A percentile compares a stretch with the other conserved stretches of the same genome.
Evolutionary conservation across 2,888 invertebrate genomes (phyloP).

Genomic region (Clitarchus hookeri): DNA sequence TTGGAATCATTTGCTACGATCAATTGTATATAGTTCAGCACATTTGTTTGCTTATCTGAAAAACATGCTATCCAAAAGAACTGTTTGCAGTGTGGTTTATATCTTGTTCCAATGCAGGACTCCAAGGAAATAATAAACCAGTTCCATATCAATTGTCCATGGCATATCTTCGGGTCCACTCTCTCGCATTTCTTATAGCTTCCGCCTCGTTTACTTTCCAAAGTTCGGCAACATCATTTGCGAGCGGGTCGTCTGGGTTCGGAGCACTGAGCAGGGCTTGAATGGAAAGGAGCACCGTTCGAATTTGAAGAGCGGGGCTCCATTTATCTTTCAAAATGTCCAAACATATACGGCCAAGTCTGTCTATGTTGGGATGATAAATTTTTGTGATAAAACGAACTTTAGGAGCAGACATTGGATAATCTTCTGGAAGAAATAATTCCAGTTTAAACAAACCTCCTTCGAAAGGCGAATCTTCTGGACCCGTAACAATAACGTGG

Average conservation of each 20-base stretch:
- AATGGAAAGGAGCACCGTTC: conserved; percentile 97
- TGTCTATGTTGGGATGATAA: conserved; percentile 99
- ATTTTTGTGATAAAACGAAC: conserved; percentile 99
- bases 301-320: conserved; percentile 99
- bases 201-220: conserved; percentile 99
- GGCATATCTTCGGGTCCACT: conserved; percentile 94
- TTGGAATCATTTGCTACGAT: conserved; percentile 31
- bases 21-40: conserved; percentile 27
- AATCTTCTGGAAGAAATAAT: conserved; percentile 98
- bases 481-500: conserved; percentile 95
- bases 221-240: conserved; percentile 98
- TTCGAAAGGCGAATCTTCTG: conserved; percentile 97
- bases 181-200: conserved; percentile 95
- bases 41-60: conserved; percentile 7
- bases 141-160: conserved; percentile 74
- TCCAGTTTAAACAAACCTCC: conserved; percentile 98
- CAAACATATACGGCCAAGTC: conserved; percentile 97
- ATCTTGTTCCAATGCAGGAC: conserved; percentile 32
- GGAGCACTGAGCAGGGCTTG: conserved; percentile 98
- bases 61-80: conserved; percentile 8
- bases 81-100: conserved; percentile 2
- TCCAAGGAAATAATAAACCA: conserved; percentile 23
- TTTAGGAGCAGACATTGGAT: conserved; percentile 99
- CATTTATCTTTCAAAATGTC: conserved; percentile 99
- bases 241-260: conserved; percentile 98